phyloP scores from a whole-genome alignment of 2,888 invertebrate species.

The Ceriagrion tenellum region DNA sequence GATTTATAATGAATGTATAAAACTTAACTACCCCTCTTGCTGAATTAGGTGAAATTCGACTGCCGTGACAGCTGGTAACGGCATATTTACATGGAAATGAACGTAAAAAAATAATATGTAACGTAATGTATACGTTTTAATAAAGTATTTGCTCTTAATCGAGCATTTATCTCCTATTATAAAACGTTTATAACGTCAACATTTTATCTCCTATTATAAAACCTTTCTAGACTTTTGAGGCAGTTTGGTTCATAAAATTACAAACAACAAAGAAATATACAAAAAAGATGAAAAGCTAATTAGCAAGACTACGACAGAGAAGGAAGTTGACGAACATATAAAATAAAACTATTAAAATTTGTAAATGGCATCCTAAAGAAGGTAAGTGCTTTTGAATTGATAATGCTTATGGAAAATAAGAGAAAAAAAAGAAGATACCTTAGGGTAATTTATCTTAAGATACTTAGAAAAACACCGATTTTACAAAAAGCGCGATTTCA shows the following conservation, averaged over 20 bases:
- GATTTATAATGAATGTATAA: not conserved
- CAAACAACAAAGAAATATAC: not conserved
- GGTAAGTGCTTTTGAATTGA: not conserved
- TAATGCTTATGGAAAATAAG: not conserved
- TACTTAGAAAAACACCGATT: not conserved
- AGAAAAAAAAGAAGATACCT: too few relatives aligned
- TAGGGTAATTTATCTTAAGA: not conserved
- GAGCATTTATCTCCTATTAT: too few relatives aligned
- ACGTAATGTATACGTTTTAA: too few relatives aligned
- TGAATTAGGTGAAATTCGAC: not conserved
- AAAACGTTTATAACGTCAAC: too few relatives aligned
- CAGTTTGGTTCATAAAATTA: not conserved
- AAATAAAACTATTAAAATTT: not conserved
- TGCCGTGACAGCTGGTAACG: not conserved
- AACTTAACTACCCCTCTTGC: not conserved
- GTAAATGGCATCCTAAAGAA: not conserved
- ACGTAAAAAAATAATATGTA: not conserved
- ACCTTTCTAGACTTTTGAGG: not conserved
- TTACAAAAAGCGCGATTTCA: conserved; percentile 43
- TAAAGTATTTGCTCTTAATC: too few relatives aligned
- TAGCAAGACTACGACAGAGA: not conserved
- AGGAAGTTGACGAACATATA: not conserved
- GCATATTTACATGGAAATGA: not conserved
- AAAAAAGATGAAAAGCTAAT: not conserved
- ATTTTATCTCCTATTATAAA: not conserved